Evolutionary conservation across 1,140 invertebrate species (phyloP).

Genomic region (Yoshiicerus persimilis): DNA sequence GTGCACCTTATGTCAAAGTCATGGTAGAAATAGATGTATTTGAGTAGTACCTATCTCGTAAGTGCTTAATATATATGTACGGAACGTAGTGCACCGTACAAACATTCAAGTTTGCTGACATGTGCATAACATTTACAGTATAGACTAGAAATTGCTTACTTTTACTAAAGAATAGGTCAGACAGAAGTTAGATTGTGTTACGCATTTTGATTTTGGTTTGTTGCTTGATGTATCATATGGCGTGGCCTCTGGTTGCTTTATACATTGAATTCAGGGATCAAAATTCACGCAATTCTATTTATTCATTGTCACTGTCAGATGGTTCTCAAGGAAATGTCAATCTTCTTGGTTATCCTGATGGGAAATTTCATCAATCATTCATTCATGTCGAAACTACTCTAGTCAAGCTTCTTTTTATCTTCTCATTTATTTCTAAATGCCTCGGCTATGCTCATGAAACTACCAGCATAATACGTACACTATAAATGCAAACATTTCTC

Average conservation of each 20-base stretch:
- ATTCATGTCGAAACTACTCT: not conserved
- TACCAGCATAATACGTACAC: not conserved
- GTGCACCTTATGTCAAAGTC: too few species aligned
- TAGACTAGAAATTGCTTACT: too few species aligned
- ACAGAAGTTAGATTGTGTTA: not conserved
- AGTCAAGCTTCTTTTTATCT: not conserved
- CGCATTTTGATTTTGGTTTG: not conserved
- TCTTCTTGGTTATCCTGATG: not conserved
- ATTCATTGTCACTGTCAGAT: slow-evolving; percentile 18
- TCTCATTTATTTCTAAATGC: not conserved
- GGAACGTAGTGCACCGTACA: too few species aligned
- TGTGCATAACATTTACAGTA: not conserved
- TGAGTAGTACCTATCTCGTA: too few species aligned
- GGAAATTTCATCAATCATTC: slow-evolving; percentile 17
- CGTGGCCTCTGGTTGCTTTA: not conserved
- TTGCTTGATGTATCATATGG: not conserved
- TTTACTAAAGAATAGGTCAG: too few species aligned
- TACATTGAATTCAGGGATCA: not conserved
- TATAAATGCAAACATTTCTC: too few species aligned
- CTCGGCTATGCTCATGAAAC: not conserved
- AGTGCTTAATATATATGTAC: too few species aligned
- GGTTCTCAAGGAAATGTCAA: not conserved
- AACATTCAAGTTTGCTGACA: too few species aligned
- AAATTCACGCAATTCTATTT: slow-evolving; percentile 11
- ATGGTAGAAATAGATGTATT: too few species aligned